Percentiles rank a stretch among this genome's conserved stretches.
These are phyloP conservation scores for Nesoenas mayeri DNA, from an alignment of 2,113 vertebrate genomes.

Conservation along the genomic window DNA sequence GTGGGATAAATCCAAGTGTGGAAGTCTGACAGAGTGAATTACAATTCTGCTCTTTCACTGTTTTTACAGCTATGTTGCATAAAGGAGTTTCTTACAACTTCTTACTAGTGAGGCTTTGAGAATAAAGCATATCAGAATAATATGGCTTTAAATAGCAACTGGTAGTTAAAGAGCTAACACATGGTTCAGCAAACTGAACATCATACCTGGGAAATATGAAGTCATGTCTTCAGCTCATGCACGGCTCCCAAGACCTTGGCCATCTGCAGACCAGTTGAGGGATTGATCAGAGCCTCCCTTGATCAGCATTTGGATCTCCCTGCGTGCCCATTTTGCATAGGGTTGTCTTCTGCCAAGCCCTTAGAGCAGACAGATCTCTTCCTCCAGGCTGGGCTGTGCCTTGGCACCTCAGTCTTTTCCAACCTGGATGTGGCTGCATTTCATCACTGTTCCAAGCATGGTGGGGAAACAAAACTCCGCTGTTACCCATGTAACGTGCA, in stretches of 20 bases:
- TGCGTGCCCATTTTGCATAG: neutral
- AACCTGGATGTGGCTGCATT: neutral
- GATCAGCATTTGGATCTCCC: neutral
- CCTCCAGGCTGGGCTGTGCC: neutral
- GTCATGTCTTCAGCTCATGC: neutral
- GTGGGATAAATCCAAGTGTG: neutral
- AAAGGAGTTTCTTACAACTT: neutral
- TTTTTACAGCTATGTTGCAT: neutral
- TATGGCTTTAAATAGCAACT: neutral
- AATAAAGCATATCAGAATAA: neutral
- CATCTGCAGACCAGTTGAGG: neutral
- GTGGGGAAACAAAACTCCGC: neutral
- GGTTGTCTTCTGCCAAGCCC: neutral
- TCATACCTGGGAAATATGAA: neutral
- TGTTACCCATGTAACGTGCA: neutral
- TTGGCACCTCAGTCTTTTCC: fast-evolving
- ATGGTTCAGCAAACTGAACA: neutral
- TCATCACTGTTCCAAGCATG: neutral
- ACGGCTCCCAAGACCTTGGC: neutral
- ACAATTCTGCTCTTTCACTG: neutral
- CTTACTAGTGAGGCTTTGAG: neutral
- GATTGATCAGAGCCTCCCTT: neutral
- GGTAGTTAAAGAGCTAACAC: neutral
- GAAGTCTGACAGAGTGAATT: neutral
- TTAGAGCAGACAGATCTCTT: neutral